Evolutionary conservation across 2,797 vertebrate genomes (phyloP), one percentile per base, ranked within the genome.

Genomic region (Odontamblyopus rebecca): DNA sequence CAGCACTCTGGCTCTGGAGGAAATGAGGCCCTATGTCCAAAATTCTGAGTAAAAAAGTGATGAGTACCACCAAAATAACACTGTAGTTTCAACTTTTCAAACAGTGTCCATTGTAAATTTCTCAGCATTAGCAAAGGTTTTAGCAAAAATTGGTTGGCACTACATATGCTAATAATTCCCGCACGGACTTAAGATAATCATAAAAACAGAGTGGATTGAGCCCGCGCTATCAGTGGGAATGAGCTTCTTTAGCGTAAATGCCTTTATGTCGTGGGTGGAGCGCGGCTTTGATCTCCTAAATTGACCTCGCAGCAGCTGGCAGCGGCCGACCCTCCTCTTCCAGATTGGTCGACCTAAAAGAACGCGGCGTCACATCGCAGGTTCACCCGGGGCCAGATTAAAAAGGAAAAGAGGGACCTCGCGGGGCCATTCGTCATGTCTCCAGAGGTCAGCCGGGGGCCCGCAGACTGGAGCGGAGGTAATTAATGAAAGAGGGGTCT

Each of bases 401-500:
- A 87, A 62, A 90, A 86, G 85, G 59, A 61, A 78, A 78, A 79
- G 84, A 83, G 82, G 83, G 80, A 80, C 83, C 65, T 73, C 59
- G 68, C 62, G 50, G 71, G 68, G 78, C 75, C 86, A 88, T 93
- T 86, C 75, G 90, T 92, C 90, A 89, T 82, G 85, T 88, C 86
- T 85, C 59, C 69, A 0, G 75, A 85, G 92, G 92, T 93, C 91
- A 90, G 13, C 2, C 9, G 71, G 70, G 71, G 79, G 73, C 53
- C 82, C 77, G 84, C 72, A 82, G 81, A 88, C 83, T 71, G 79
- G 81, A 82, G 82, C 70, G 78, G 19, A 82, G 90, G 92, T 92
- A 93, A 91, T 92, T 90, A 92, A 93, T 89, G 85, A 89, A 92
- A 92, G 86, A 90, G 88, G 82, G 82, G 84, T 86, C 84, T 85